Base-by-base conservation (phyloP, 2,113 vertebrate species). In the Cyprinus carpio region DNA sequence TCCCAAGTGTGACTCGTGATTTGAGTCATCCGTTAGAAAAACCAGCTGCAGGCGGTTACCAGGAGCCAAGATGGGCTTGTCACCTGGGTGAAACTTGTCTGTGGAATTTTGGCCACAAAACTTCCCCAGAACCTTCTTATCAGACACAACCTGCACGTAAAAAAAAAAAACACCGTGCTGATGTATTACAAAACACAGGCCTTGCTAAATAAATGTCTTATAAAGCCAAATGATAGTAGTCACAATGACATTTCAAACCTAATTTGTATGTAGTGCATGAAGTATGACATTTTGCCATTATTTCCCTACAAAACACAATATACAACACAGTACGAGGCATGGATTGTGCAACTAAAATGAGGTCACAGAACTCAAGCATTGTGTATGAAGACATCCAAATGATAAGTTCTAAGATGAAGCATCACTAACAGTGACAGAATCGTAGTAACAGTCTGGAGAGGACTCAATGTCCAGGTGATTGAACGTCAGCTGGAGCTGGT, bases 401-500 rank as follows among this genome's bases (percentile, higher is more conserved):
- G 16, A 9, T 2, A 69, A 31, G 9, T 13, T 31, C 4, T 16
- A 23, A 4, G 27, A 40, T 18, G 62, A 83, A 75, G 40, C 78
- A 20, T 51, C 23, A 89, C 93, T 2, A 92, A 99, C 98, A 96
- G 95, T 96, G 67, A 99, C 94, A 69, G 94, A 95, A 89, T 99
- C 97, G 77, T 98, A 97, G 86, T 91, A 91, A 87, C 97, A 99
- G 90, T 90, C 91, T 40, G 87, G 89, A 0, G 97, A 98, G 0
- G 96, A 94, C 85, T 98, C 97, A 62, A 99, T 89, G 83, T 99
- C 96, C 91, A 99, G 94, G 74, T 95, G 94, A 69, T 91, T 92
- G 93, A 99, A 98, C 81, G 93, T 92, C 20, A 99, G 94, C 85
- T 94, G 94, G 84, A 99, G 93, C 71, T 89, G 91, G 85, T 94